A percentile compares a stretch with the other conserved stretches of the same genome.
Conservation (phyloP, 2,797 vertebrate genomes). For the Catharus ustulatus region DNA sequence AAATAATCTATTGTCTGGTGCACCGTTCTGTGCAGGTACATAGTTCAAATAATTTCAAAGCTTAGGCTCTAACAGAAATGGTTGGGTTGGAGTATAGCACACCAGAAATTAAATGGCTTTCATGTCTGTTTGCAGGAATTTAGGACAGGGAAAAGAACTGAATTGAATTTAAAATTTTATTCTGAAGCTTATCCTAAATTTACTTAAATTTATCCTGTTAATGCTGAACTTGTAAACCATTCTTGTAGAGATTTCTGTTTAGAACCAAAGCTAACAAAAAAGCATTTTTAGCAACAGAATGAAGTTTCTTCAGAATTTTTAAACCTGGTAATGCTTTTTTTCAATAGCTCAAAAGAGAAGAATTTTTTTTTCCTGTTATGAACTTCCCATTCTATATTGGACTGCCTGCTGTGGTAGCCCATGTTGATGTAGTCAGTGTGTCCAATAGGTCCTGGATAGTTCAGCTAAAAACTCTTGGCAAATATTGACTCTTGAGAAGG, state of each 20-base stretch:
- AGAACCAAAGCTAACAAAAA: background rate
- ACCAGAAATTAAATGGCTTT: background rate
- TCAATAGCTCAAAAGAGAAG: background rate
- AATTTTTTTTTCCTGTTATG: background rate
- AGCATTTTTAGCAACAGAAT: background rate
- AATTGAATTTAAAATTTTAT: background rate
- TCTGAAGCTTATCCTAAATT: background rate
- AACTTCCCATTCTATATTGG: background rate
- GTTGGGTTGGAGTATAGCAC: background rate
- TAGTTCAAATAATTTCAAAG: background rate
- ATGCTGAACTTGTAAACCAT: background rate
- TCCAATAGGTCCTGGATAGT: background rate
- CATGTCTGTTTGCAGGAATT: background rate
- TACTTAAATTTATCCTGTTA: background rate
- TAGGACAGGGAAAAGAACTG: background rate
- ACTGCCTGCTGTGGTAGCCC: background rate
- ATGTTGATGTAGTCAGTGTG: background rate
- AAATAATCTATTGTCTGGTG: background rate
- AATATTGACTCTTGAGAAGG: background rate
- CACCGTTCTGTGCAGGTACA: background rate
- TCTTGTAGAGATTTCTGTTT: background rate
- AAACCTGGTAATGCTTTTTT: background rate
- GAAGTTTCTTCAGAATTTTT: background rate
- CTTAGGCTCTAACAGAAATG: background rate
- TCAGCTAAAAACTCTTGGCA: background rate